Evolutionary conservation across 2,113 vertebrate species (phyloP).

Genomic region (Madoqua kirkii): DNA sequence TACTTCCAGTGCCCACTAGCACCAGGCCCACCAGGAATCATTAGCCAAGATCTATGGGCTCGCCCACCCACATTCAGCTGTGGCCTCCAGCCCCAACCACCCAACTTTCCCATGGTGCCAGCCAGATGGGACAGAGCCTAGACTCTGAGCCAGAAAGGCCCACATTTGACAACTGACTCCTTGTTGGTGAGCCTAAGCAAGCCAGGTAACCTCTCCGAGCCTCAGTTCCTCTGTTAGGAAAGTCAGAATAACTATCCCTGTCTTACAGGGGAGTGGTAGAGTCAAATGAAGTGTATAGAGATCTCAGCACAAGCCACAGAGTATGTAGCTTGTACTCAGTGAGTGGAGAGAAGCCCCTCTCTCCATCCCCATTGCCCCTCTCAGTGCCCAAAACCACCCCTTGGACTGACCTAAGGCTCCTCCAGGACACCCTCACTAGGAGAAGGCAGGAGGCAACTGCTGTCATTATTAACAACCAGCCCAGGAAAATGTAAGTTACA

Average conservation of each 20-base stretch:
- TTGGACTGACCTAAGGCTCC: background rate
- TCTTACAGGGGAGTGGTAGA: background rate
- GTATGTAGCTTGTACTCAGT: background rate
- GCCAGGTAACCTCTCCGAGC: background rate
- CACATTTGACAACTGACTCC: background rate
- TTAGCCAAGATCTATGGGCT: constrained; percentile 54
- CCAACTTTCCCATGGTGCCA: background rate
- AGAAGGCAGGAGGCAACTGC: background rate
- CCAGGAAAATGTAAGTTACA: background rate
- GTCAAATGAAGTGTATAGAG: background rate
- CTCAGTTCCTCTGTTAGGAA: background rate
- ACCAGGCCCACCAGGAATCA: constrained; percentile 43
- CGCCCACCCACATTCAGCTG: background rate
- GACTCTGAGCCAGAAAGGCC: background rate
- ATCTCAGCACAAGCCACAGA: background rate
- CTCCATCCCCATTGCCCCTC: background rate
- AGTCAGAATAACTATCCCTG: background rate
- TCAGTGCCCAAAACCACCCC: background rate
- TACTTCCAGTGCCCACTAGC: constrained; percentile 58
- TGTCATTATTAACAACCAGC: background rate
- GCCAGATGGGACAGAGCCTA: background rate
- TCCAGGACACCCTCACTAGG: background rate
- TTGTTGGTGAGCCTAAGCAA: background rate
- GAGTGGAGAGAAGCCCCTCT: background rate
- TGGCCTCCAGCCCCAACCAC: background rate